phyloP scores from a whole-genome alignment of 23 tunicate genomes.

The Styela plicata region DNA sequence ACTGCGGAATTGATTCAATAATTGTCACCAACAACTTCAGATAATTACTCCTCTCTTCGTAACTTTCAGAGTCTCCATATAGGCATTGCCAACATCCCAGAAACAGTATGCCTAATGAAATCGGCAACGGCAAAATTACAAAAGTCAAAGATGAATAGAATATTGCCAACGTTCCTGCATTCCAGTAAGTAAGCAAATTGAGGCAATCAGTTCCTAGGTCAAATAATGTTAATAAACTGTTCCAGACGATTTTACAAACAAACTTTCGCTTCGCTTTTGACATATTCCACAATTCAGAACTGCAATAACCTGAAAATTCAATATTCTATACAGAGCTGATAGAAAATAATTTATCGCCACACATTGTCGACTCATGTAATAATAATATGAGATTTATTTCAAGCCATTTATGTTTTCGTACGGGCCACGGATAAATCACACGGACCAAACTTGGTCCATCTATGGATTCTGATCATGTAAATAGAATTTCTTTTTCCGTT shows the following conservation, averaged over 20 bases:
- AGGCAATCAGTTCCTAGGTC: neutral
- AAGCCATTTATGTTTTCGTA: no score
- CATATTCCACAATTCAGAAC: neutral
- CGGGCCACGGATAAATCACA: no score
- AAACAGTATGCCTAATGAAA: neutral
- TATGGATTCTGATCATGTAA: no score
- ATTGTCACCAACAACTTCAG: constrained; percentile 13
- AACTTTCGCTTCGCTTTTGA: neutral
- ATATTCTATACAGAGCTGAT: no score
- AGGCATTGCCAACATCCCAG: neutral
- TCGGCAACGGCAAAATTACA: constrained; percentile 3
- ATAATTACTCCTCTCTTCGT: neutral
- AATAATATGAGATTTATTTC: no score
- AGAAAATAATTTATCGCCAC: no score
- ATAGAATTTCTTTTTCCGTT: no score
- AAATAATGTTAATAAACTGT: neutral
- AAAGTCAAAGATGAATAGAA: constrained; percentile 1
- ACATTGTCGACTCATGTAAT: no score
- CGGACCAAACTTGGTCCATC: no score
- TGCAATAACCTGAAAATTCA: no score
- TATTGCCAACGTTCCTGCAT: neutral
- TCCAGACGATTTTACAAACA: neutral
- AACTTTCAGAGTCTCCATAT: neutral
- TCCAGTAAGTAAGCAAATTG: neutral
- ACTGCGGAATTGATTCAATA: constrained; percentile 9